These are phyloP conservation scores for Acrobeloides nanus DNA, from an alignment of 2,888 invertebrate species.

Conservation along the genomic window DNA sequence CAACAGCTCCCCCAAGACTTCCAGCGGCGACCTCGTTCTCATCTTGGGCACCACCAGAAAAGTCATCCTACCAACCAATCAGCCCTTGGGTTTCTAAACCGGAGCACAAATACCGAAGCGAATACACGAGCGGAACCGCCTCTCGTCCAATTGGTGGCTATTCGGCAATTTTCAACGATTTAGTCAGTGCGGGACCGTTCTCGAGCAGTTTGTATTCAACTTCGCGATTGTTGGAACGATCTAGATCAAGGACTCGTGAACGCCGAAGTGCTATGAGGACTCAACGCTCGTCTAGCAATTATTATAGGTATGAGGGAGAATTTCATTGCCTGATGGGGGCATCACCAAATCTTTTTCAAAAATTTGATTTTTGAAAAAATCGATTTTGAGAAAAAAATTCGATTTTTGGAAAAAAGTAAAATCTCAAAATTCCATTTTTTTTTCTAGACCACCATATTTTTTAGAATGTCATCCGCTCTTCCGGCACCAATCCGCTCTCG, in stretches of 20 bases:
- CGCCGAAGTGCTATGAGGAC: conserved; percentile 48
- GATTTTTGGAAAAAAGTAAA: too few species aligned
- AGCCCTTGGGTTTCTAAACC: conserved; percentile 33
- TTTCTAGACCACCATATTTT: not conserved
- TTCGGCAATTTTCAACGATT: conserved; percentile 49
- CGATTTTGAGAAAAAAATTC: too few species aligned
- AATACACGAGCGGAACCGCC: conserved; percentile 33
- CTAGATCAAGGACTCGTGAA: conserved; percentile 51
- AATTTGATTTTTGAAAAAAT: too few species aligned
- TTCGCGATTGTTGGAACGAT: conserved; percentile 47
- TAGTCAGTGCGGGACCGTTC: conserved; percentile 49
- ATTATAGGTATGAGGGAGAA: conserved; percentile 21
- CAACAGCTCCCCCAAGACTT: conserved; percentile 44
- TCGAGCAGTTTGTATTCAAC: conserved; percentile 49
- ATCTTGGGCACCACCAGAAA: conserved; percentile 49
- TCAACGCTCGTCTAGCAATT: conserved; percentile 47
- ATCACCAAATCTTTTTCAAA: too few species aligned
- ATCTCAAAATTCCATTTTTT: not conserved
- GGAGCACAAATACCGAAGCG: conserved; percentile 47
- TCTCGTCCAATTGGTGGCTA: conserved; percentile 41
- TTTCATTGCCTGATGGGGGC: too few species aligned
- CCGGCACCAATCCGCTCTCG: conserved; percentile 48
- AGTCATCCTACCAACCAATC: conserved; percentile 44
- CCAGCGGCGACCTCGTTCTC: conserved; percentile 46
- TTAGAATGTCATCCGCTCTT: conserved; percentile 23